Evolutionary conservation across 2,888 invertebrate species (phyloP), one percentile per base, ranked within the genome.

Genomic region (Sinodicranocentrus sp.): DNA sequence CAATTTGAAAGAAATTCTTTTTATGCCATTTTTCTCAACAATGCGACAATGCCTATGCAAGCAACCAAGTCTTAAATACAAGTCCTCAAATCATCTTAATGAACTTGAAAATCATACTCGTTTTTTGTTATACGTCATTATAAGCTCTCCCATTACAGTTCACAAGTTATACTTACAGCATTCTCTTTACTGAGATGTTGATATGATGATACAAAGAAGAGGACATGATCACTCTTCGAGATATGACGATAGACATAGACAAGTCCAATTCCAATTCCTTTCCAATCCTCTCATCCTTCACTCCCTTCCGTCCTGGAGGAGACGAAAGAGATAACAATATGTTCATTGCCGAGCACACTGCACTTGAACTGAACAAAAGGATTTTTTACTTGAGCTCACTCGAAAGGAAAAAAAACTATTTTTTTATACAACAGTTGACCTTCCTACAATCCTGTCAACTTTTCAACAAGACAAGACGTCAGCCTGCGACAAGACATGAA

Each of bases 381-480:
- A 57, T 23, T 57, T 8, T 57, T 57, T 21, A 5, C 21, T 26
- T 28, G 61, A 28, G 17, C n/a, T n/a, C 33, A 33, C 33, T 17
- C 10, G 28, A 61, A 61, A 48, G 21, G 19, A 19, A 57, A 43
- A 39, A 65, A 8, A 57, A 23, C 5, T 21, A 57, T 5, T 21
- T 57, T 23, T 57, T 52, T 33, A 61, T 17, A 52, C 25, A 48
- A 67, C 48, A 78, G 78, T 28, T 70, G 70, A 70, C 68, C 61
- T 78, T 78, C 61, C 61, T 44, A 39, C 28, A 26, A 5, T 48
- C 39, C 25, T 71, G 79, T 79, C 79, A 78, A 79, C 57, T 63
- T 61, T 44, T 63, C 63, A 59, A 70, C 44, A 33, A 70, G 8
- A 61, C 68, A 68, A 67, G 33, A 61, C 25, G 57, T 33, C 75